A percentile compares a stretch with the other conserved stretches of the same genome.
Evolutionary conservation across 2,888 invertebrate species (phyloP).

Genomic region (Malachius bipustulatus): DNA sequence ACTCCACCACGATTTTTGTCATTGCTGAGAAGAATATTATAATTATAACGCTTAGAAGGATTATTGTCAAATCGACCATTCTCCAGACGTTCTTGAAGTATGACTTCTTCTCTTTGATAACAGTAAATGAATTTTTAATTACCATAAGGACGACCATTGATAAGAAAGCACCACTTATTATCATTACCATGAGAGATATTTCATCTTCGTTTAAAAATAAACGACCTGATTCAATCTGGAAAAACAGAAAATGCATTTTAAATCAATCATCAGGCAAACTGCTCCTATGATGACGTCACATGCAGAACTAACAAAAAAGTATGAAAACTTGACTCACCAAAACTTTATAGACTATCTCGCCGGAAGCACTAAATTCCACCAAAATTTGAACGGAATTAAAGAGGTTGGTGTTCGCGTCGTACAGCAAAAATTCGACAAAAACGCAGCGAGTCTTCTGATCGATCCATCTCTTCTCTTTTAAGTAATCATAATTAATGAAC

Average conservation of each 20-base stretch:
- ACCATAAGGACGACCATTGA: too few relatives aligned
- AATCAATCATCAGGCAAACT: not conserved
- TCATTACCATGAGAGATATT: not conserved
- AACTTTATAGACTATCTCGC: constrained; percentile 16
- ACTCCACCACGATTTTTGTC: constrained; percentile 11
- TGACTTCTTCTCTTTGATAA: not conserved
- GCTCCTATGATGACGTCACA: too few relatives aligned
- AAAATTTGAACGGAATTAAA: constrained; percentile 24
- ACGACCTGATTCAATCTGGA: not conserved
- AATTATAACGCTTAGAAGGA: constrained; percentile 14
- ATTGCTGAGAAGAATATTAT: constrained; percentile 14
- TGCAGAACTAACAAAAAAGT: not conserved
- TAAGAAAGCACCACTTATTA: too few relatives aligned
- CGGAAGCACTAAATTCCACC: constrained; percentile 25
- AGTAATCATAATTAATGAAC: constrained; percentile 22
- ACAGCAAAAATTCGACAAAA: constrained; percentile 26
- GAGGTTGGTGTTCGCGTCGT: constrained; percentile 27
- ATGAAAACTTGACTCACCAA: too few relatives aligned
- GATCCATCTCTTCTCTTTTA: constrained; percentile 24
- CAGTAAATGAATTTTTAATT: too few relatives aligned
- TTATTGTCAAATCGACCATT: constrained; percentile 15
- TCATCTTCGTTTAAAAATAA: not conserved
- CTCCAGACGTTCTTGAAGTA: constrained; percentile 16
- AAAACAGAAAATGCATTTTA: not conserved
- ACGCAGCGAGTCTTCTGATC: constrained; percentile 23